phyloP scores from a whole-genome alignment of 2,113 vertebrate species.

The Solea solea region DNA sequence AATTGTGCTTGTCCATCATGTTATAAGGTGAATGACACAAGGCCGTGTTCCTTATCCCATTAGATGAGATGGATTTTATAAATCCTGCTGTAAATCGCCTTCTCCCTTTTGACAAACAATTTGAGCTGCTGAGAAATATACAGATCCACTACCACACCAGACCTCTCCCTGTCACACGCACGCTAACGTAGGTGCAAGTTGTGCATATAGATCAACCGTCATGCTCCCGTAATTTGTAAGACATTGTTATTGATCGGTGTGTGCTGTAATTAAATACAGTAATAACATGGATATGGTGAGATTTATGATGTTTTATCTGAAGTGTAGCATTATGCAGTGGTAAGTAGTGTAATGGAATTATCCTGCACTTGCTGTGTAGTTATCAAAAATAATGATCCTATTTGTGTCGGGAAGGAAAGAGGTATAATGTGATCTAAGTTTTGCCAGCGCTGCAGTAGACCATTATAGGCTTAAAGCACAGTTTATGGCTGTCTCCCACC shows the following conservation, averaged over 20 bases:
- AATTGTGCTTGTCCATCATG: constrained; percentile 47
- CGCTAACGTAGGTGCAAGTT: constrained; percentile 4
- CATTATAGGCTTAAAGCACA: constrained; percentile 68
- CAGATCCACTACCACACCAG: not conserved
- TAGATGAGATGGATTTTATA: constrained; percentile 46
- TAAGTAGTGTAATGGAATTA: constrained; percentile 67
- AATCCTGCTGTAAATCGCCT: constrained; percentile 47
- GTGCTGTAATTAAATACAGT: constrained; percentile 64
- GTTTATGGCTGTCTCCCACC: constrained; percentile 72
- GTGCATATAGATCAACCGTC: constrained; percentile 43
- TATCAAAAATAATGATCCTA: constrained; percentile 78
- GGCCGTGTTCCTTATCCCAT: constrained; percentile 24
- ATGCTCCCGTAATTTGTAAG: constrained; percentile 52
- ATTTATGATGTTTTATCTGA: constrained; percentile 61
- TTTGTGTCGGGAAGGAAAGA: constrained; percentile 68
- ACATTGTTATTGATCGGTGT: constrained; percentile 54
- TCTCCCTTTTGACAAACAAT: constrained; percentile 48
- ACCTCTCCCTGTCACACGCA: not conserved
- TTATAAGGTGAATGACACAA: constrained; percentile 41
- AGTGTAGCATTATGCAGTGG: constrained; percentile 54
- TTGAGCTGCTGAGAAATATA: constrained; percentile 36
- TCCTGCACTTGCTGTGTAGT: constrained; percentile 55
- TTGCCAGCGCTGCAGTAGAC: constrained; percentile 64
- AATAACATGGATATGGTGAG: constrained; percentile 19
- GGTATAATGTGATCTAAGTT: constrained; percentile 70